A percentile compares a stretch with the other conserved stretches of the same genome.
These are phyloP conservation scores for Temnothorax nylanderi DNA, from an alignment of 1,140 invertebrate genomes.

Conservation along the genomic window DNA sequence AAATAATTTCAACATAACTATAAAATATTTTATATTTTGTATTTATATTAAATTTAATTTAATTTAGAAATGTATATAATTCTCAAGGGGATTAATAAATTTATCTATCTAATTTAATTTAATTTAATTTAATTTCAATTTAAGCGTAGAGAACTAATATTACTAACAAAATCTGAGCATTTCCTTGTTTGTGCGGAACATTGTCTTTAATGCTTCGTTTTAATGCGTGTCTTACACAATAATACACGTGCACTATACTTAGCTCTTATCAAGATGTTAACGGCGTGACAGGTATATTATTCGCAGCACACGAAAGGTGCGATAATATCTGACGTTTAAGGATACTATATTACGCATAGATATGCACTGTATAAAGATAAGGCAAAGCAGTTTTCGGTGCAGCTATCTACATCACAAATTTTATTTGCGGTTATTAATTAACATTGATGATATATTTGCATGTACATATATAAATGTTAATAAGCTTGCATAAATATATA, in stretches of 20 bases:
- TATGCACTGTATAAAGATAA: not conserved
- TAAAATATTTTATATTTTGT: not conserved
- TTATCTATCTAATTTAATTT: no score
- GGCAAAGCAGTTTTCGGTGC: not conserved
- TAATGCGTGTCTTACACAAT: constrained; percentile 23
- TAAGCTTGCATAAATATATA: not conserved
- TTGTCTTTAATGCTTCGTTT: not conserved
- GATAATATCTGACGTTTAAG: constrained; percentile 21
- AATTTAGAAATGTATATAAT: no score
- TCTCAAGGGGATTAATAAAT: no score
- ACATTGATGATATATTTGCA: not conserved
- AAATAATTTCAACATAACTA: no score
- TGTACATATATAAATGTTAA: not conserved
- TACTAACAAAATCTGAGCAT: not conserved
- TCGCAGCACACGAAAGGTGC: constrained; percentile 16
- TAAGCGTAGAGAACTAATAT: not conserved
- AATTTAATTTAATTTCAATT: not conserved
- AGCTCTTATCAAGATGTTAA: constrained; percentile 46
- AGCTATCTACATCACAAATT: constrained; percentile 3
- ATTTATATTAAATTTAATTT: not conserved
- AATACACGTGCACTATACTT: not conserved
- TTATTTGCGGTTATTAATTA: not conserved
- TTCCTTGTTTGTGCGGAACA: not conserved
- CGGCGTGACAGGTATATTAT: constrained; percentile 43
- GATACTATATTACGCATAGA: constrained; percentile 18